Conservation (phyloP, 2,797 vertebrate genomes). For the Cuculus canorus region DNA sequence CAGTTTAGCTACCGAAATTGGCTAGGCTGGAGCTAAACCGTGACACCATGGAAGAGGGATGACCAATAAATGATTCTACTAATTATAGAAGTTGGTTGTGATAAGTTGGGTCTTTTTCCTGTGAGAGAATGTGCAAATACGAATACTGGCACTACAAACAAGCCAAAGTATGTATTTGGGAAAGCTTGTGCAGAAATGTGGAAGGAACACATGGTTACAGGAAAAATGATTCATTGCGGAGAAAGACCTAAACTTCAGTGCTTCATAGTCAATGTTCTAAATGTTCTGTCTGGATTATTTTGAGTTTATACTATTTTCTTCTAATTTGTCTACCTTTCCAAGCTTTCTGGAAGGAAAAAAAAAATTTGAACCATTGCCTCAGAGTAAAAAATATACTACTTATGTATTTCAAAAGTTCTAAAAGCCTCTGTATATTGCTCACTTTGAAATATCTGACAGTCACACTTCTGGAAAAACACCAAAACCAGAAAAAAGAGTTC, state of each 20-base stretch:
- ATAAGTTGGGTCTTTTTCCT: neutral
- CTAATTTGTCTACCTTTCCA: neutral
- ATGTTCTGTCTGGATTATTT: neutral
- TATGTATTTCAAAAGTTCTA: neutral
- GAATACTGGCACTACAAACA: neutral
- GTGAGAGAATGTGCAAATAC: neutral
- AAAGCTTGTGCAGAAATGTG: neutral
- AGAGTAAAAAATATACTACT: neutral
- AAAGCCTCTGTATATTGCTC: neutral
- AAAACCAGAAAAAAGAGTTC: neutral
- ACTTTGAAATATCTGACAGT: neutral
- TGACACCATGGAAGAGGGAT: neutral
- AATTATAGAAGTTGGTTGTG: neutral
- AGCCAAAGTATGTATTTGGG: neutral
- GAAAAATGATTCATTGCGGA: neutral
- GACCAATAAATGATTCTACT: neutral
- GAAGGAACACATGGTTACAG: neutral
- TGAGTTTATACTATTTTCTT: neutral
- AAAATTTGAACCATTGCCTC: neutral
- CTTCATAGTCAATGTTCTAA: neutral
- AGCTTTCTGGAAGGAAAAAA: neutral
- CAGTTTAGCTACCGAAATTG: no score
- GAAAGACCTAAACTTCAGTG: neutral
- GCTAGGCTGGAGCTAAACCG: no score
- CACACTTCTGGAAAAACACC: neutral